phyloP scores from a whole-genome alignment of 2,797 vertebrate genomes.

The Microctenopoma lineatum region DNA sequence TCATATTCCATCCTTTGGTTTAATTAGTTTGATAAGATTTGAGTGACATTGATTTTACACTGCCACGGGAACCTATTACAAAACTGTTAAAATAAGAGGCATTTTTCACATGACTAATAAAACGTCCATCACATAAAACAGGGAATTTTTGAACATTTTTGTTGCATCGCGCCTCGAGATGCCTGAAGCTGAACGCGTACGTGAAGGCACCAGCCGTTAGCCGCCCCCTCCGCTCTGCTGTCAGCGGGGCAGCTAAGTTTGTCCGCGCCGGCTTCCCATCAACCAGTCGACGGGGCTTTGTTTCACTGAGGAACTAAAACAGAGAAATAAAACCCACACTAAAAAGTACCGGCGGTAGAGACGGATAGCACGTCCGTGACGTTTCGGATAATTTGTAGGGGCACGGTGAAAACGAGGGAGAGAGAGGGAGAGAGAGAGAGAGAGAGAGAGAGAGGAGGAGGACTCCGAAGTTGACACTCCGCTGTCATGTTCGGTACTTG shows the following conservation, averaged over 20 bases:
- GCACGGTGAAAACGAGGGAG: not conserved
- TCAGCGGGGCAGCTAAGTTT: conserved; percentile 66
- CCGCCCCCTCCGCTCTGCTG: conserved; percentile 43
- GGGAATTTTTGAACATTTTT: not conserved
- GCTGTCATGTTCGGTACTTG: conserved; percentile 65
- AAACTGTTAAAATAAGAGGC: too few species aligned
- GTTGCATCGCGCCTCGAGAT: not conserved
- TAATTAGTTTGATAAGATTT: not conserved
- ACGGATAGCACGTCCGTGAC: conserved; percentile 7
- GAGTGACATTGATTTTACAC: fast-evolving
- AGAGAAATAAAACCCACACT: not conserved
- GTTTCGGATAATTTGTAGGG: conserved; percentile 15
- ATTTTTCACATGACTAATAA: not conserved
- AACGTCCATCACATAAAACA: not conserved
- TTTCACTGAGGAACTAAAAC: conserved; percentile 54
- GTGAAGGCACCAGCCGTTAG: conserved; percentile 61
- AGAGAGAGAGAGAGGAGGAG: not conserved
- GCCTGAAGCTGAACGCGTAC: conserved; percentile 13
- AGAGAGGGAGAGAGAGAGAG: not conserved
- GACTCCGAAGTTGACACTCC: conserved; percentile 47
- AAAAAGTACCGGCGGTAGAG: not conserved
- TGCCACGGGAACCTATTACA: not conserved
- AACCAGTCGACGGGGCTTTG: conserved; percentile 54
- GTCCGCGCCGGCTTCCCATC: conserved; percentile 72
- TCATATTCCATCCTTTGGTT: not conserved